Base-by-base conservation (phyloP, 2,888 invertebrate species). In the Amblyjoppa proteus region DNA sequence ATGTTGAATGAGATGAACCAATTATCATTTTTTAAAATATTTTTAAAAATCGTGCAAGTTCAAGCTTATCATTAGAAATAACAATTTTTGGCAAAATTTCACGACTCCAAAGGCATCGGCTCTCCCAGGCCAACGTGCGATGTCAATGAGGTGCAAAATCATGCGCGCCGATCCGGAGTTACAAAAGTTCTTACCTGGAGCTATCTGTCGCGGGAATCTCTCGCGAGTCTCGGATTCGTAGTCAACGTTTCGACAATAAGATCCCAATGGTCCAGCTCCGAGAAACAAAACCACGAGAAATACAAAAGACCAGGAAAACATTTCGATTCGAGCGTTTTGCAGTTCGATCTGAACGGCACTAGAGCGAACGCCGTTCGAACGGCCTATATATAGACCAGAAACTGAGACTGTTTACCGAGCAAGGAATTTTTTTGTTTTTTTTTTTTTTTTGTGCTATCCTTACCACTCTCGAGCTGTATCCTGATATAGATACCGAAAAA, bases 191-290 rank as follows among this genome's bases (percentile, higher is more conserved):
- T 9, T 69, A 84, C 84, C 84, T 49, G 84, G 84, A 4, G 76
- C 84, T 28, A 84, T 84, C 38, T 81, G 84, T 68, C 81, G 71
- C 6, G 34, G 4, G 20, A 76, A 70, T 76, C 81, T 66, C 25
- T 73, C n/a, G 11, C 31, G 66, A 49, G 68, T 1, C 16, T 68
- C 25, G 20, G 20, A 20, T 38, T 68, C n/a, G 4, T 7, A 3
- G 16, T 34, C 20, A 11, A 41, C 9, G 58, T 53, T 69, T 71
- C 34, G 70, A 49, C 49, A 66, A 34, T 20, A 5, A 2, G 38
- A 56, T 53, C 58, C 45, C 16, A 28, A 31, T 16, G 16, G n/a
- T 11, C 3, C n/a, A 73, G 20, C 66, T 2, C 69, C 58, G 28
- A 81, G 31, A 31, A 58, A 73, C 25, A 73, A 41, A n/a, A 51